A percentile compares a stretch with the other conserved stretches of the same genome.
Conservation (phyloP, 2,113 vertebrate species). For the Sceloporus undulatus region DNA sequence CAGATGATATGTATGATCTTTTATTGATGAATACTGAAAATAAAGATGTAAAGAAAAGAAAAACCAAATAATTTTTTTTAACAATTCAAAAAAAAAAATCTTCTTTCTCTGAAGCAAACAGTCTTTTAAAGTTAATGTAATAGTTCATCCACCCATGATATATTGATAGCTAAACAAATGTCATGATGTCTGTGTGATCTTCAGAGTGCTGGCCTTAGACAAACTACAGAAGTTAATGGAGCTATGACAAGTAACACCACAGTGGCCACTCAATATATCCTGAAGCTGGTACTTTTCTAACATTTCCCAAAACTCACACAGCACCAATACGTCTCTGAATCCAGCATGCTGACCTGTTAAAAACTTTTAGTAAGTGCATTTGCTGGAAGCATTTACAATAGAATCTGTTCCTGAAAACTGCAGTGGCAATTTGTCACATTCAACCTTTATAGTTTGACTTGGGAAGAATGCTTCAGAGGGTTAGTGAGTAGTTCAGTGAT, state of each 20-base stretch:
- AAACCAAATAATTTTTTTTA: no score
- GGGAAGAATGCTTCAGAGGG: constrained; percentile 30
- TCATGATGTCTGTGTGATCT: background rate
- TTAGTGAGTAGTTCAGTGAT: background rate
- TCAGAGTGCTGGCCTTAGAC: background rate
- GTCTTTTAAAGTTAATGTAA: no score
- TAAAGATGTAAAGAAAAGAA: no score
- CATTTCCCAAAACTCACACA: constrained; percentile 37
- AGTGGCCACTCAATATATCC: background rate
- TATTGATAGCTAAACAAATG: background rate
- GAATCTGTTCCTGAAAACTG: constrained; percentile 44
- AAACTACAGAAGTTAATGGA: background rate
- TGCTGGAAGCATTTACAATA: constrained; percentile 46
- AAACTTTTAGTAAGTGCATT: constrained; percentile 25
- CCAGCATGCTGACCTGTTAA: constrained; percentile 15
- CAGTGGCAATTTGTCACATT: constrained; percentile 19
- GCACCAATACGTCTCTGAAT: constrained; percentile 18
- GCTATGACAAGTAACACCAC: background rate
- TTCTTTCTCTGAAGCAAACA: no score
- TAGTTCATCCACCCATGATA: no score
- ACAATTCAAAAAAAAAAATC: no score
- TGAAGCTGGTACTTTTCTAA: constrained; percentile 13
- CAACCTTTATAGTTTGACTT: constrained; percentile 20
- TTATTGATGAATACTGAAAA: no score
- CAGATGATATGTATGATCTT: no score